Percentiles rank a stretch among this genome's conserved stretches.
These are phyloP conservation scores for Montipora foliosa DNA, from an alignment of 64 coral and sea anemone species.

Conservation along the genomic window DNA sequence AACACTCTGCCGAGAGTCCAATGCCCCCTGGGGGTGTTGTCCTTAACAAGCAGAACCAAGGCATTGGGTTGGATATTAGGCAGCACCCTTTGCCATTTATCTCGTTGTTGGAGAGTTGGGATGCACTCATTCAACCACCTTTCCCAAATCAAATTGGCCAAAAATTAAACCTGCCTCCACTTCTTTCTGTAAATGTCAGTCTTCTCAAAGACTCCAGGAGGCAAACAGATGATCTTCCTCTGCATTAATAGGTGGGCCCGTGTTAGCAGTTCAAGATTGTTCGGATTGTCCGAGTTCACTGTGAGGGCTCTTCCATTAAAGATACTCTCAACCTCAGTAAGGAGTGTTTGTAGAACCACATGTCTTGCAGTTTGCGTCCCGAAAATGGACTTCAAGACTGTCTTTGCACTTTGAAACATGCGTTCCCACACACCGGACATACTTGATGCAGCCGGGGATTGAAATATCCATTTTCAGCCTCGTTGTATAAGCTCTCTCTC, in stretches of 20 bases:
- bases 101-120: not conserved
- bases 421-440: slow-evolving; percentile 47
- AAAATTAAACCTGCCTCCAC: slow-evolving; percentile 7
- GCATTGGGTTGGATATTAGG: not conserved
- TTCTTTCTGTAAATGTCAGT: not conserved
- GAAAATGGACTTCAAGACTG: slow-evolving; percentile 38
- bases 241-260: slow-evolving; percentile 35
- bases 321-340: slow-evolving; percentile 55
- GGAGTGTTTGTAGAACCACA: slow-evolving; percentile 18
- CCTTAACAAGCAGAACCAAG: slow-evolving; percentile 39
- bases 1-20: slow-evolving; percentile 41
- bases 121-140: not conserved
- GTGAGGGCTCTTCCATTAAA: slow-evolving; percentile 72
- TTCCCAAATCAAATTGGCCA: not conserved
- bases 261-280: slow-evolving; percentile 17
- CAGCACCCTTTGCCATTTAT: not conserved
- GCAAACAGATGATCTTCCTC: slow-evolving; percentile 26
- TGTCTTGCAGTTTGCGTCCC: not conserved
- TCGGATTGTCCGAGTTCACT: slow-evolving; percentile 45
- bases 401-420: slow-evolving; percentile 20
- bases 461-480: too few species aligned
- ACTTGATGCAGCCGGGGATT: not conserved
- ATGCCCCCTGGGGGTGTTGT: slow-evolving; percentile 11
- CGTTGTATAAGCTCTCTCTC: too few species aligned
- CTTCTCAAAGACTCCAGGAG: slow-evolving; percentile 46